These are phyloP conservation scores for Geococcyx californianus DNA, from an alignment of 2,113 vertebrate species.

Conservation along the genomic window DNA sequence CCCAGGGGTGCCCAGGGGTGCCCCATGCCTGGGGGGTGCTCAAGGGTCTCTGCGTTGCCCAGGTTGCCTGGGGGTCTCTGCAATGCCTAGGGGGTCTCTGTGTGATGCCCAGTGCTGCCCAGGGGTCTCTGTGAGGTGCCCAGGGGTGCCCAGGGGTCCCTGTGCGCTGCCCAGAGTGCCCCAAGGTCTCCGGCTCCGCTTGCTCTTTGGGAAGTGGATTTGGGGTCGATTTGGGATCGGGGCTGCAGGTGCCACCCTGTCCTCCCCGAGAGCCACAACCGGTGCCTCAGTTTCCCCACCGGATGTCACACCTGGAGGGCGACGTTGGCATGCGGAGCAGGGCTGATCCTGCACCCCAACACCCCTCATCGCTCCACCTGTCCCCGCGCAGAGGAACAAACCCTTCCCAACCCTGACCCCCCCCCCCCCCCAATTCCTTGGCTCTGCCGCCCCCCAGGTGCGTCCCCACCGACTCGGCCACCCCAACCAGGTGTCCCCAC, in stretches of 20 bases:
- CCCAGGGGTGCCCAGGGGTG: too few species aligned
- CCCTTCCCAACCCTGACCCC: background rate
- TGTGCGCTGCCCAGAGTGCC: background rate
- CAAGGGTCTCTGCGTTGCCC: background rate
- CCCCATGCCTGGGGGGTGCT: too few species aligned
- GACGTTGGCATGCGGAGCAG: accelerated
- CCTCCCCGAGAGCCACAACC: too few species aligned
- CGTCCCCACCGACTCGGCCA: background rate
- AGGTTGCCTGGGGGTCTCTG: too few species aligned
- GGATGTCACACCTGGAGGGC: too few species aligned
- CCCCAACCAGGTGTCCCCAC: background rate
- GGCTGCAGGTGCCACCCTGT: background rate
- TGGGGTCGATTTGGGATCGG: accelerated
- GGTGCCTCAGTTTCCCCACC: background rate
- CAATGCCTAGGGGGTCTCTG: background rate
- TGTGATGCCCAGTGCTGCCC: too few species aligned
- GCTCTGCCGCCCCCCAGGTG: background rate
- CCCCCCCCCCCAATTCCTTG: background rate
- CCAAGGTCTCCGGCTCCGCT: accelerated
- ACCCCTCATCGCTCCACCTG: accelerated
- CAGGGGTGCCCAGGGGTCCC: background rate
- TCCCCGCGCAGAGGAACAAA: background rate
- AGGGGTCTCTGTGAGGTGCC: too few species aligned
- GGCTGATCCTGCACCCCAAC: background rate
- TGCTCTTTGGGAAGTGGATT: accelerated